phyloP scores from a whole-genome alignment of 2,113 vertebrate genomes.

The Rana temporaria region DNA sequence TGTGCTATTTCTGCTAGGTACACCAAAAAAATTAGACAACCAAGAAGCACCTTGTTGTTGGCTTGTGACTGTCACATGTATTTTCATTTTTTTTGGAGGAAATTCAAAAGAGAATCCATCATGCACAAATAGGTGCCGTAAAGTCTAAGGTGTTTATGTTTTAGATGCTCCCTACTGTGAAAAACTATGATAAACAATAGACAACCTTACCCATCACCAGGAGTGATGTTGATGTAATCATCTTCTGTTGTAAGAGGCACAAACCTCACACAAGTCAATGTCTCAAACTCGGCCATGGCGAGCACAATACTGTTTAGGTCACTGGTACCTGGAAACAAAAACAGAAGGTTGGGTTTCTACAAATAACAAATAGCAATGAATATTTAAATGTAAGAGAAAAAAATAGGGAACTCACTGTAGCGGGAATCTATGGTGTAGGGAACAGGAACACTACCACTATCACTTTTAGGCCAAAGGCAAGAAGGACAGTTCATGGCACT shows the following conservation, averaged over 20 bases:
- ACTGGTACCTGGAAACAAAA: not conserved
- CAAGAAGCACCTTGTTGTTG: too few species aligned
- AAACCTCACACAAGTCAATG: slow-evolving; percentile 82
- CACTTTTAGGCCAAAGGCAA: slow-evolving; percentile 1
- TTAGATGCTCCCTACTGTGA: too few species aligned
- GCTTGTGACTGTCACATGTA: too few species aligned
- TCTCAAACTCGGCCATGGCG: slow-evolving; percentile 77
- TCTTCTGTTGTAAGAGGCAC: slow-evolving; percentile 78
- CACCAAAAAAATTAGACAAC: too few species aligned
- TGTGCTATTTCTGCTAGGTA: too few species aligned
- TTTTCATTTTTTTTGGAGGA: too few species aligned
- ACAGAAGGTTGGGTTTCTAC: not conserved
- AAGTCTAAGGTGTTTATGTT: too few species aligned
- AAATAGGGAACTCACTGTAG: slow-evolving; percentile 10
- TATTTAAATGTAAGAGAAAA: not conserved
- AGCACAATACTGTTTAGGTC: slow-evolving; percentile 59
- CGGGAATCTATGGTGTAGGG: slow-evolving; percentile 3
- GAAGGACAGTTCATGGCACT: not conserved
- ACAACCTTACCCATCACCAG: slow-evolving; percentile 10
- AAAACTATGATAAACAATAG: too few species aligned
- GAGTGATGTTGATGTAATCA: slow-evolving; percentile 80
- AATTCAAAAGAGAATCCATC: too few species aligned
- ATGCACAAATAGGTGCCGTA: too few species aligned
- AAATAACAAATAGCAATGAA: not conserved
- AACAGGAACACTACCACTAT: slow-evolving; percentile 11